Conservation (phyloP, 2,797 vertebrate species). For the Gymnoscopelus braueri region DNA sequence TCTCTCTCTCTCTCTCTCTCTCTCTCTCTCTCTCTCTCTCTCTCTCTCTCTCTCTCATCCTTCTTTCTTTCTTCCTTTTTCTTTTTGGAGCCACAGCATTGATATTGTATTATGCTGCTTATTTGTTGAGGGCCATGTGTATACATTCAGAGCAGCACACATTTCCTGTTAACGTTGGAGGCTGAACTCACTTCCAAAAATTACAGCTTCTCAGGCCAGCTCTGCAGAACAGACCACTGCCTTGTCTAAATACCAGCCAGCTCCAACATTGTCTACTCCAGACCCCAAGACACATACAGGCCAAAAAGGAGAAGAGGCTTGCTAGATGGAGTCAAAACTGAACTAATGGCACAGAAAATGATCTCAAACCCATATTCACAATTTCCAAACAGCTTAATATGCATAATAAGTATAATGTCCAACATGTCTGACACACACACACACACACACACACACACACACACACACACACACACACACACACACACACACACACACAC, state of each 20-base stretch:
- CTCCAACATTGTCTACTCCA: slow-evolving; percentile 67
- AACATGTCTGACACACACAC: background rate
- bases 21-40: slow-evolving; percentile 30
- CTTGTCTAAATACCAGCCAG: slow-evolving; percentile 74
- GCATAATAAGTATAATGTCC: too few relatives aligned
- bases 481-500: background rate
- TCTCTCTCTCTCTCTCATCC: slow-evolving; percentile 12
- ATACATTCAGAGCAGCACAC: slow-evolving; percentile 72
- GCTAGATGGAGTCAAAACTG: slow-evolving; percentile 21
- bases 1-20: slow-evolving; percentile 13
- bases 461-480: slow-evolving; percentile 1
- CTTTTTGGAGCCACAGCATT: slow-evolving; percentile 59
- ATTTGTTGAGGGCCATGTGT: slow-evolving; percentile 75
- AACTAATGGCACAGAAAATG: slow-evolving; percentile 16
- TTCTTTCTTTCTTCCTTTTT: slow-evolving; percentile 10
- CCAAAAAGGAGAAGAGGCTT: slow-evolving; percentile 24
- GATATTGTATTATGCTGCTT: slow-evolving; percentile 74
- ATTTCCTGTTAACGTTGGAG: slow-evolving; percentile 79
- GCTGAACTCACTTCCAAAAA: slow-evolving; percentile 67
- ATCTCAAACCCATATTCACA: slow-evolving; percentile 3
- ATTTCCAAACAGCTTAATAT: slow-evolving; percentile 1
- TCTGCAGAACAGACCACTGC: slow-evolving; percentile 68
- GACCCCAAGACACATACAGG: slow-evolving; percentile 43
- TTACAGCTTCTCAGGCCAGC: slow-evolving; percentile 69
- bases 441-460: background rate